Evolutionary conservation across 1,140 invertebrate genomes (phyloP).

Genomic region (Uloborus diversus): DNA sequence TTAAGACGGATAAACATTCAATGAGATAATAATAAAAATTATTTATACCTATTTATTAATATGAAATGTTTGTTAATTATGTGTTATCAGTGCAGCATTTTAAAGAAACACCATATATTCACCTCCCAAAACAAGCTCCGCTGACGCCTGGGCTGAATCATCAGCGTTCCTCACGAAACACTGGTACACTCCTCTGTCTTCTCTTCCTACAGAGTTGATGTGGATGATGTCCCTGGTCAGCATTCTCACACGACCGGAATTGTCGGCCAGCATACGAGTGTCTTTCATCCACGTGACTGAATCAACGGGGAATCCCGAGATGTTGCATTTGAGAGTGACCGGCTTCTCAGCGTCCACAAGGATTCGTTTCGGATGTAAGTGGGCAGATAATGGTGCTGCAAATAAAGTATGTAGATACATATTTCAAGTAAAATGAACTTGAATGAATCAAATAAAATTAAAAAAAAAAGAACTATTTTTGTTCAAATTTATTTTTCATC

Average conservation of each 20-base stretch:
- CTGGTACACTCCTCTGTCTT: slow-evolving; percentile 88
- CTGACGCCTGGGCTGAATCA: slow-evolving; percentile 83
- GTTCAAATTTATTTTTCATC: too few relatives aligned
- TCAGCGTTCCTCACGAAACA: slow-evolving; percentile 87
- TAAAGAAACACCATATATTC: too few relatives aligned
- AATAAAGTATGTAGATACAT: neutral
- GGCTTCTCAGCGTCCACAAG: slow-evolving; percentile 69
- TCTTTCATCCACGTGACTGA: slow-evolving; percentile 72
- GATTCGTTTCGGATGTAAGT: slow-evolving; percentile 55
- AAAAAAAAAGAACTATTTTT: too few relatives aligned
- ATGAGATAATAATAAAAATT: too few relatives aligned
- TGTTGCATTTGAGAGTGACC: slow-evolving; percentile 56
- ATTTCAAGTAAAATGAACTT: too few relatives aligned
- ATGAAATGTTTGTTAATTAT: too few relatives aligned
- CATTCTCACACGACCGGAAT: slow-evolving; percentile 60
- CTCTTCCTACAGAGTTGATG: slow-evolving; percentile 76
- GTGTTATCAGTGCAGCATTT: too few relatives aligned
- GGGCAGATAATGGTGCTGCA: slow-evolving; percentile 47
- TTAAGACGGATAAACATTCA: too few relatives aligned
- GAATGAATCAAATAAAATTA: too few relatives aligned
- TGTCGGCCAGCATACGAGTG: slow-evolving; percentile 74
- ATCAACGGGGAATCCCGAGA: slow-evolving; percentile 57
- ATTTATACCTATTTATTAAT: too few relatives aligned
- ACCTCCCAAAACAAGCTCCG: slow-evolving; percentile 86
- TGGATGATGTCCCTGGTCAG: slow-evolving; percentile 66